Base-by-base conservation (phyloP, 2,797 vertebrate species). In the Danio aesculapii region DNA sequence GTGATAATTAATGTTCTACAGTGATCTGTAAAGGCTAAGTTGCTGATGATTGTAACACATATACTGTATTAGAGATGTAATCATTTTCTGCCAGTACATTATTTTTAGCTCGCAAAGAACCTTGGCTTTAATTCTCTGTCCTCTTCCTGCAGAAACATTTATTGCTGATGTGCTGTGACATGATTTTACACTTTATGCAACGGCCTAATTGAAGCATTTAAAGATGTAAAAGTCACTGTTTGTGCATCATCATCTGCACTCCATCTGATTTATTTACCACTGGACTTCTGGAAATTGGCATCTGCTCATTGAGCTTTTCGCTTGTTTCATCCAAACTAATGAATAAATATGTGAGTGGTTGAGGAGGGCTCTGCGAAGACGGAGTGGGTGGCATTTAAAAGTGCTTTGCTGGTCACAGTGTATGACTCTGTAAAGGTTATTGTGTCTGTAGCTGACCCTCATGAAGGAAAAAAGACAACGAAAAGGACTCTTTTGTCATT, bases 341-440 rank as follows among this genome's bases (percentile, higher is more conserved):
- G 16, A 50, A 58, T 41, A 49, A 71, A 67, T 66, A 19, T 64
- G 43, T 9, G 0, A n/a, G 39, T 21, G 41, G 47, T 74, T 81
- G 50, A 11, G 7, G 19, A 47, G 2, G 47, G 7, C 69, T 19
- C 14, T 39, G 59, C 49, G 61, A 63, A 81, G 69, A 80, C 14
- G 0, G 30, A 79, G n/a, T 53, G 13, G 69, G 78, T 81, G 78
- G 70, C 78, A 74, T 81, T 74, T 81, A 39, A 72, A 73, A 57
- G 16, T 5, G 61, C 52, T 64, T 81, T 66, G 52, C 70, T 66
- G 50, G 59, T 79, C 67, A 71, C n/a, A 11, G 39, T 62, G n/a
- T 30, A 57, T 47, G 50, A 64, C 17, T 66, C 61, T 30, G 39
- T 66, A 81, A 81, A 81, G 61, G 69, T 73, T 66, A 81, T 81